Evolutionary conservation across 1,140 invertebrate genomes (phyloP).

Genomic region (Papilio aristodemus): DNA sequence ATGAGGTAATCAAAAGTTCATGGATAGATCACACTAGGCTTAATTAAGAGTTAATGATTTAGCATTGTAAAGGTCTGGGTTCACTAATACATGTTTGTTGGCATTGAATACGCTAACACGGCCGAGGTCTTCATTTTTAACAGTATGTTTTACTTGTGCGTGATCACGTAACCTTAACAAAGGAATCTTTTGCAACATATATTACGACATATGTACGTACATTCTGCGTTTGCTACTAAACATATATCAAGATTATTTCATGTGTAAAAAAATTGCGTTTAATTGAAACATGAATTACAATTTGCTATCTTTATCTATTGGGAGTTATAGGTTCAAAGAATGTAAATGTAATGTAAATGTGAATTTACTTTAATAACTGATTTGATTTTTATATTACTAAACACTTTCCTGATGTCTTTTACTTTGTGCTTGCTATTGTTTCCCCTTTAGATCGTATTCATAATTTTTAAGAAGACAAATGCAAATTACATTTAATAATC

Average conservation of each 20-base stretch:
- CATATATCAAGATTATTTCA: background rate
- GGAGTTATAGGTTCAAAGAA: no score
- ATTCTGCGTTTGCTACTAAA: background rate
- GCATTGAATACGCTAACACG: slow-evolving; percentile 1
- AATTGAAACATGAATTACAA: no score
- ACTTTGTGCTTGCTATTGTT: no score
- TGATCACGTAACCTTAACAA: slow-evolving; percentile 11
- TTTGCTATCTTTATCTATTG: no score
- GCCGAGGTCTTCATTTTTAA: slow-evolving; percentile 10
- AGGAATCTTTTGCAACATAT: background rate
- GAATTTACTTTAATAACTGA: no score
- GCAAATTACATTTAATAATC: no score
- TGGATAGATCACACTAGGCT: background rate
- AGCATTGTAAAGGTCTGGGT: background rate
- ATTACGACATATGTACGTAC: background rate
- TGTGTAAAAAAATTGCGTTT: background rate
- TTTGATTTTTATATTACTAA: no score
- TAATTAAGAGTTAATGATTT: background rate
- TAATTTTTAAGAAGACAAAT: no score
- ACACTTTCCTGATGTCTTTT: no score
- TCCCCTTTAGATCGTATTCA: no score
- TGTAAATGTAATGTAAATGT: no score
- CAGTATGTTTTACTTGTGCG: slow-evolving; percentile 6
- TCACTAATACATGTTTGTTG: background rate
- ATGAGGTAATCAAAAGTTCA: no score